phyloP scores from a whole-genome alignment of 2,888 invertebrate genomes.

The Physocephala rufipes region DNA sequence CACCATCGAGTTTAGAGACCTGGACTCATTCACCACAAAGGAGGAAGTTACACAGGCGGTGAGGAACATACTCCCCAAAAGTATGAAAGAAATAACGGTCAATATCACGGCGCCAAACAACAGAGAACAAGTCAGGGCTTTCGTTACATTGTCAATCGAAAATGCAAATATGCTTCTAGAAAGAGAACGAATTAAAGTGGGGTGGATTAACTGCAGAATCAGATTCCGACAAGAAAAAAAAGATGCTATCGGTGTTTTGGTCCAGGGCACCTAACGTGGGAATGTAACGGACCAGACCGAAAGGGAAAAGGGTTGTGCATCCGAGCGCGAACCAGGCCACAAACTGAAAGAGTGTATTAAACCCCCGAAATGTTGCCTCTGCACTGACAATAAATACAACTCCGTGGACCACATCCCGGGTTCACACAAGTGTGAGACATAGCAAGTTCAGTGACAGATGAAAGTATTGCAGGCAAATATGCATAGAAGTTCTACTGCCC shows the following conservation, averaged over 20 bases:
- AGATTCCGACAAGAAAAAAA: background rate
- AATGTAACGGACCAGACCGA: background rate
- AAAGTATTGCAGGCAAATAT: slow-evolving; percentile 17
- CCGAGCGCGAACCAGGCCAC: background rate
- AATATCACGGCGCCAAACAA: too few relatives aligned
- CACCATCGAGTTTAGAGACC: background rate
- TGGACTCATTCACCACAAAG: slow-evolving; percentile 4
- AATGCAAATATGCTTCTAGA: background rate
- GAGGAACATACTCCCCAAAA: background rate
- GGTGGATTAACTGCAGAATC: background rate
- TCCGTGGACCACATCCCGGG: background rate
- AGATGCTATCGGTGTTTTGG: background rate
- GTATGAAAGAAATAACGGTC: background rate
- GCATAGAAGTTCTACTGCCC: slow-evolving; percentile 16
- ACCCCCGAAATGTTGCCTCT: background rate
- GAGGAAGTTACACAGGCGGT: slow-evolving; percentile 10
- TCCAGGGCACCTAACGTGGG: background rate
- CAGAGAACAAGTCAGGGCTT: slow-evolving; percentile 2
- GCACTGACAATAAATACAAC: background rate
- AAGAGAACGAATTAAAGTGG: background rate
- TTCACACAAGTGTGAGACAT: background rate
- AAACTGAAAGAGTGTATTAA: background rate
- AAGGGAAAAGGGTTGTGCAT: background rate
- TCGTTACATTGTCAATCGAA: background rate
- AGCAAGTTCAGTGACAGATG: background rate